A percentile compares a stretch with the other conserved stretches of the same genome.
Evolutionary conservation across 64 coral and sea anemone species (phyloP).

Genomic region (Montipora efflorescens): DNA sequence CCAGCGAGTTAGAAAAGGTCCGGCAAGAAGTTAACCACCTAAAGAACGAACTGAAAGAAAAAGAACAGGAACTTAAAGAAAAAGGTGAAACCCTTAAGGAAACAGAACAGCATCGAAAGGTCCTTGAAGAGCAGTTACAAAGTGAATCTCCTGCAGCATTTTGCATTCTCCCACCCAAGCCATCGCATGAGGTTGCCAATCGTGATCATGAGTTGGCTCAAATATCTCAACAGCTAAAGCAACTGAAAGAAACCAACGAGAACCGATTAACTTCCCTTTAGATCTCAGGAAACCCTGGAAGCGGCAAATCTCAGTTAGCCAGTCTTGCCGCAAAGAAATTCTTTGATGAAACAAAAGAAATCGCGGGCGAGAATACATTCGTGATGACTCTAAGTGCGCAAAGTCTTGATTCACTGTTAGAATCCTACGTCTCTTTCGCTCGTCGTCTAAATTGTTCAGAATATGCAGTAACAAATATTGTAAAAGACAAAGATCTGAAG

Average conservation of each 20-base stretch:
- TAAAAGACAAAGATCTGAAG: neutral
- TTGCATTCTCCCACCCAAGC: conserved; percentile 20
- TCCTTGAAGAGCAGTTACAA: conserved; percentile 21
- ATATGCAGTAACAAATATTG: conserved; percentile 18
- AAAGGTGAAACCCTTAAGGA: neutral
- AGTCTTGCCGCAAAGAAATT: conserved; percentile 14
- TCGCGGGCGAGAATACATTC: neutral
- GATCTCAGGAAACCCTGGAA: conserved; percentile 57
- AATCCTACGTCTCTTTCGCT: conserved; percentile 63
- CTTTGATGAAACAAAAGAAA: neutral
- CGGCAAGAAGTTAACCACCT: neutral
- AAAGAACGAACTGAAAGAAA: no score
- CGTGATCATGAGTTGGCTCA: neutral
- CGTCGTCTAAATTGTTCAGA: conserved; percentile 43
- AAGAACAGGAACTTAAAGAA: no score
- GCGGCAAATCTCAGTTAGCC: conserved; percentile 59
- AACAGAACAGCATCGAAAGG: neutral
- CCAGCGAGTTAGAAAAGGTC: neutral
- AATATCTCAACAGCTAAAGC: neutral
- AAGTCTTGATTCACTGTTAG: conserved; percentile 39
- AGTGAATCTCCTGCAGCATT: neutral
- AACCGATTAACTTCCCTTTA: conserved; percentile 5
- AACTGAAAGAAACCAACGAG: neutral
- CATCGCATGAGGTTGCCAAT: conserved; percentile 4
- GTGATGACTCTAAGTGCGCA: conserved; percentile 72